Evolutionary conservation across 2,113 vertebrate species (phyloP), one percentile per base, ranked within the genome.

Genomic region (Ptilorrhoa leucosticta): DNA sequence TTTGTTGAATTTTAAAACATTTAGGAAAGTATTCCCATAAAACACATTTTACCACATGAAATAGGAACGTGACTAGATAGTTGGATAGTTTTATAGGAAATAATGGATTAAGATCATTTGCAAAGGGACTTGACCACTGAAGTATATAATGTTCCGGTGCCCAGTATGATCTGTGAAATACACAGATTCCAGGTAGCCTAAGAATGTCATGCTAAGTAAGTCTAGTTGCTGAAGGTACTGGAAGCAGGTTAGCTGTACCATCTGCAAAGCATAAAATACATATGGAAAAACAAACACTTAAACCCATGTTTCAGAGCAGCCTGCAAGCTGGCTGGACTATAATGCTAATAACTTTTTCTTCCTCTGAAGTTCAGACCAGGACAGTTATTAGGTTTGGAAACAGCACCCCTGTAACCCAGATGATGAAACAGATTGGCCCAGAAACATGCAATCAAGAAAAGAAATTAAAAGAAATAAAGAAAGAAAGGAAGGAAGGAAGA

Each of bases 391-490:
- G 12, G 2, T 61, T 48, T 68, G 8, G 16, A 83, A 72, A 40
- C 7, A n/a, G 10, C 18, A 27, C 0, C 1, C 6, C 1, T 11
- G 13, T 22, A 47, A 45, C 7, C 2, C 23, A 71, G 10, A 17
- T 11, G 26, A 13, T n/a, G 22, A 48, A 85, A 82, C 0, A 51
- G 69, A 92, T 61, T 24, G 7, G 2, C 4, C n/a, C 21, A 26
- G n/a, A 42, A 64, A n/a, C 0, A 18, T 40, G 9, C 8, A 66
- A 39, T 37, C 1, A 54, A 8, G 0, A 22, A 56, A 48, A 39
- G 15, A 48, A 27, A 19, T 6, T 9, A 48, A 42, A 20, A 23
- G 5, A 23, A 3, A n/a, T 0, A 42, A 40, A 30, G 13, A 8
- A 13, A 18, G 31, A 18, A 39, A 13, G 10, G 2, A 12, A 26